These are phyloP conservation scores for Oligia fasciuncula DNA, from an alignment of 2,888 invertebrate genomes.

Conservation along the genomic window DNA sequence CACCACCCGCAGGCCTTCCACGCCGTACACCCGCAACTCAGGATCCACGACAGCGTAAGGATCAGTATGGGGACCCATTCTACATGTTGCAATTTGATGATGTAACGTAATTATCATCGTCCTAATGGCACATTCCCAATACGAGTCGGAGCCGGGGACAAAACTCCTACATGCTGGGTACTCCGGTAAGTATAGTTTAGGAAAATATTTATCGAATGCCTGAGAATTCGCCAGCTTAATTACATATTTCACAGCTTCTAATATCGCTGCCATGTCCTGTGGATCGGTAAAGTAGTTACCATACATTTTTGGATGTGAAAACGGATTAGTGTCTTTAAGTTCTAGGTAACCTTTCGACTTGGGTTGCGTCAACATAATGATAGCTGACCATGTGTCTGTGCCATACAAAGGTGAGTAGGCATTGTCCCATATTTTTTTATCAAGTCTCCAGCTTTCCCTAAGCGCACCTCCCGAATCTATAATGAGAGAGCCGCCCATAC, in stretches of 20 bases:
- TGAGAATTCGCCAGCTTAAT: slow-evolving; percentile 90
- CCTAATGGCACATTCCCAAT: slow-evolving; percentile 93
- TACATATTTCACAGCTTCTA: slow-evolving; percentile 91
- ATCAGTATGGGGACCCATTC: slow-evolving; percentile 92
- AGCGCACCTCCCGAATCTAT: slow-evolving; percentile 90
- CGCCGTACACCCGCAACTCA: slow-evolving; percentile 91
- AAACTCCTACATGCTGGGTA: slow-evolving; percentile 88
- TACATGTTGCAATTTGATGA: slow-evolving; percentile 92
- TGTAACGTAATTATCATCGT: slow-evolving; percentile 89
- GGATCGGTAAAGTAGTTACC: slow-evolving; percentile 94
- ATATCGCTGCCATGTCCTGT: slow-evolving; percentile 90
- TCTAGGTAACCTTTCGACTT: slow-evolving; percentile 93
- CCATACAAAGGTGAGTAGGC: slow-evolving; percentile 89
- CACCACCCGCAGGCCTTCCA: slow-evolving; percentile 91
- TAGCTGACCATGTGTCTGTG: slow-evolving; percentile 91
- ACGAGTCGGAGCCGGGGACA: slow-evolving; percentile 90
- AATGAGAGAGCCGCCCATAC: slow-evolving; percentile 91
- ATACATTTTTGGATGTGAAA: slow-evolving; percentile 93
- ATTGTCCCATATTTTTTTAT: slow-evolving; percentile 89
- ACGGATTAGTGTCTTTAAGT: slow-evolving; percentile 93
- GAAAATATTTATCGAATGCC: slow-evolving; percentile 90
- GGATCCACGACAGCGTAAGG: slow-evolving; percentile 92
- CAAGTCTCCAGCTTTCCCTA: slow-evolving; percentile 89
- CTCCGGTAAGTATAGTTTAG: slow-evolving; percentile 87
- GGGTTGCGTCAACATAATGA: slow-evolving; percentile 93